These are phyloP conservation scores for Hapalemur alaotrensis DNA, from an alignment of 2,797 vertebrate genomes.

Conservation along the genomic window DNA sequence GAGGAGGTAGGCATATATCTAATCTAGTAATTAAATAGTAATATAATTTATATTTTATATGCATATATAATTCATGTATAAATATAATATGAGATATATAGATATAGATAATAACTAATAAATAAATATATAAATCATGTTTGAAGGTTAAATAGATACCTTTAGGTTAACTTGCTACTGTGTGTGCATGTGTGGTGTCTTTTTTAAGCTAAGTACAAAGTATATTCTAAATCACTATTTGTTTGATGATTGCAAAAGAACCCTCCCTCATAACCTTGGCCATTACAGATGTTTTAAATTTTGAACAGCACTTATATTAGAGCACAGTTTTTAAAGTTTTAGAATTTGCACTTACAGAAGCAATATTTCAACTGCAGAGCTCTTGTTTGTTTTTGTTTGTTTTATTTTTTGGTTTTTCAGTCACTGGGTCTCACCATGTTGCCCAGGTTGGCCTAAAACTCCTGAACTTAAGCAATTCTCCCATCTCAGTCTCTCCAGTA, in stretches of 20 bases:
- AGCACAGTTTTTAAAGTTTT: background rate
- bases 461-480: background rate
- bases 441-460: background rate
- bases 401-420: background rate
- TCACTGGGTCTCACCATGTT: background rate
- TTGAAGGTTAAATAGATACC: background rate
- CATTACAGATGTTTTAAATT: conserved; percentile 15
- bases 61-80: background rate
- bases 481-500: background rate
- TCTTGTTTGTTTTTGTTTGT: background rate
- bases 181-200: background rate
- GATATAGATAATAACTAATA: background rate
- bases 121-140: background rate
- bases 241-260: background rate
- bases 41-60: background rate
- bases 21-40: background rate
- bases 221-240: conserved; percentile 2
- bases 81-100: background rate
- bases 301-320: background rate
- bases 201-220: background rate
- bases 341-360: background rate
- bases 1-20: background rate
- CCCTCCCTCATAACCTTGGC: background rate
- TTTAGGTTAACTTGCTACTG: background rate
- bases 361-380: background rate